Percentiles rank a stretch among this genome's conserved stretches.
These are phyloP conservation scores for Dascyllus trimaculatus DNA, from an alignment of 2,113 vertebrate species.

Conservation along the genomic window DNA sequence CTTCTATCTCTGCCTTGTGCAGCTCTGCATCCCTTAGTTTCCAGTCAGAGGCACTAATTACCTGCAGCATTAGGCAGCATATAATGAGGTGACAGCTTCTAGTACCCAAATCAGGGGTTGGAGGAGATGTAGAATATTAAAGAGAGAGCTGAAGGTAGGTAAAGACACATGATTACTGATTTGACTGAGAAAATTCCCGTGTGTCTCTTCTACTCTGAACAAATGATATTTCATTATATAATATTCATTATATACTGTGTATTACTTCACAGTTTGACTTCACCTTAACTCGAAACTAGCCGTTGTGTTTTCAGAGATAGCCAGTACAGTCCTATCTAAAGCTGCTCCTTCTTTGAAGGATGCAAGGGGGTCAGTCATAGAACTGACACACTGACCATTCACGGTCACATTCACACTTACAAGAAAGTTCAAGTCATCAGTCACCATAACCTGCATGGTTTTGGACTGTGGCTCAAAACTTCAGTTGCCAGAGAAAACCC, in stretches of 20 bases:
- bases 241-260: too few species aligned
- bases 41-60: conserved; percentile 63
- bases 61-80: conserved; percentile 53
- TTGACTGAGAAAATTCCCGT: background rate
- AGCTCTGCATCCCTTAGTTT: conserved; percentile 38
- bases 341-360: too few species aligned
- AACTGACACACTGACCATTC: too few species aligned
- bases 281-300: background rate
- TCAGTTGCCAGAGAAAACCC: too few species aligned
- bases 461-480: too few species aligned
- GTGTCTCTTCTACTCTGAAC: background rate
- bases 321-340: too few species aligned
- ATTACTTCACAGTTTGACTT: background rate
- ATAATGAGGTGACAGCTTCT: conserved; percentile 46
- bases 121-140: background rate
- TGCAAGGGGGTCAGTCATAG: too few species aligned
- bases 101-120: background rate
- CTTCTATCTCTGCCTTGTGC: background rate
- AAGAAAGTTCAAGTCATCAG: too few species aligned
- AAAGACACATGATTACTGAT: background rate
- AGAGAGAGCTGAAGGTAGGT: background rate
- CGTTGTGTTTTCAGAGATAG: background rate
- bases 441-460: too few species aligned
- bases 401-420: too few species aligned
- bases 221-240: background rate